phyloP scores from a whole-genome alignment of 1,140 invertebrate species.

The Procambarus clarkii region DNA sequence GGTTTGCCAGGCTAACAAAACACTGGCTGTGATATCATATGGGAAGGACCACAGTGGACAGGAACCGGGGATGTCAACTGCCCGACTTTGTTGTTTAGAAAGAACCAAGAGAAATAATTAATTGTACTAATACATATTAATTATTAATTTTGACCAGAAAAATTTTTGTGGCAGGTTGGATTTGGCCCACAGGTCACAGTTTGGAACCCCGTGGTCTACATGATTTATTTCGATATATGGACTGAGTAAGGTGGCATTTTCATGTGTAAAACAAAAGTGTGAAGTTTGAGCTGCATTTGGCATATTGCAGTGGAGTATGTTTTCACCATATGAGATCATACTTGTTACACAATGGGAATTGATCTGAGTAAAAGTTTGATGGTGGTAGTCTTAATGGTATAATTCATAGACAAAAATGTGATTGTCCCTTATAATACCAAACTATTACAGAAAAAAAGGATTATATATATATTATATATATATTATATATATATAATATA shows the following conservation, averaged over 20 bases:
- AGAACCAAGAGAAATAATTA: no score
- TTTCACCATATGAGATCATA: not conserved
- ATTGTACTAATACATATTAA: no score
- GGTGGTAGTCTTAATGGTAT: not conserved
- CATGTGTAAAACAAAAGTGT: not conserved
- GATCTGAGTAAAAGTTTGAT: not conserved
- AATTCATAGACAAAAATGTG: not conserved
- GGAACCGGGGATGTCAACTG: no score
- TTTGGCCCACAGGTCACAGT: not conserved
- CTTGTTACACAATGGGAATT: not conserved
- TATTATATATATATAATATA: no score
- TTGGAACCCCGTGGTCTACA: not conserved
- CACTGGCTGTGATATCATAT: no score
- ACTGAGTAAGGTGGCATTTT: not conserved
- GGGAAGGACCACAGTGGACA: no score
- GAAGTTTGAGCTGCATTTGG: not conserved
- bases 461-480: no score
- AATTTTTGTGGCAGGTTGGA: not conserved
- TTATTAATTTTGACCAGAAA: no score
- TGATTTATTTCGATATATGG: not conserved
- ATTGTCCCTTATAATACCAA: not conserved
- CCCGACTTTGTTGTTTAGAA: no score
- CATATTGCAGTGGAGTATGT: not conserved
- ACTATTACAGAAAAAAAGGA: no score
- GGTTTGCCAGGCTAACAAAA: no score